Evolutionary conservation across 2,113 vertebrate species (phyloP).

Genomic region (Coregonus clupeaformis): DNA sequence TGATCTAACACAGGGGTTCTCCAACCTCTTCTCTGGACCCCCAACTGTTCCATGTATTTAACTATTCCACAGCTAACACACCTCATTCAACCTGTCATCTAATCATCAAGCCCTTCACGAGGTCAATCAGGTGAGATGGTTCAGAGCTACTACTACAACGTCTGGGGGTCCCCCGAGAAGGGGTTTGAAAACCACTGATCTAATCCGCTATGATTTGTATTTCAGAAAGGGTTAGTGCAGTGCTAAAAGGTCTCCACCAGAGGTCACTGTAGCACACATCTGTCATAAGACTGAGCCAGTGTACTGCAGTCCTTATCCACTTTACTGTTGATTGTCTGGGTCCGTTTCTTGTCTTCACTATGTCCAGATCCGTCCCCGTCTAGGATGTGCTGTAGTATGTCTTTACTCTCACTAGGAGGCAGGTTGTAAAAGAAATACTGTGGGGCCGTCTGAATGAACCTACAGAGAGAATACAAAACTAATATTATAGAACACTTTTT

Average conservation of each 20-base stretch:
- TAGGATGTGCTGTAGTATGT: slow-evolving; percentile 80
- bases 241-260: not conserved
- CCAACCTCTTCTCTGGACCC: too few relatives aligned
- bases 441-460: slow-evolving; percentile 81
- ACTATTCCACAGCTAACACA: too few relatives aligned
- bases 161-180: too few relatives aligned
- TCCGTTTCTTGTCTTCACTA: slow-evolving; percentile 25
- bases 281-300: slow-evolving; percentile 70
- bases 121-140: too few relatives aligned
- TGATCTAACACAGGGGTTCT: not conserved
- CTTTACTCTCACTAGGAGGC: slow-evolving; percentile 88
- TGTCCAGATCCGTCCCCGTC: slow-evolving; percentile 45
- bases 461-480: slow-evolving; percentile 50
- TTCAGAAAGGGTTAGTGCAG: not conserved
- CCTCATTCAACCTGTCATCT: too few relatives aligned
- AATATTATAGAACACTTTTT: too few relatives aligned
- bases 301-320: slow-evolving; percentile 47
- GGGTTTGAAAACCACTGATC: too few relatives aligned
- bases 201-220: too few relatives aligned
- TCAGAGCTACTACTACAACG: too few relatives aligned
- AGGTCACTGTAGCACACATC: slow-evolving; percentile 81
- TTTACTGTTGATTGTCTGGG: not conserved
- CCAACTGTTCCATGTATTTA: too few relatives aligned
- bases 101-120: too few relatives aligned
- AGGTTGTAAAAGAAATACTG: slow-evolving; percentile 92